phyloP scores from a whole-genome alignment of 2,888 invertebrate species.

The Trichacis sp. region DNA sequence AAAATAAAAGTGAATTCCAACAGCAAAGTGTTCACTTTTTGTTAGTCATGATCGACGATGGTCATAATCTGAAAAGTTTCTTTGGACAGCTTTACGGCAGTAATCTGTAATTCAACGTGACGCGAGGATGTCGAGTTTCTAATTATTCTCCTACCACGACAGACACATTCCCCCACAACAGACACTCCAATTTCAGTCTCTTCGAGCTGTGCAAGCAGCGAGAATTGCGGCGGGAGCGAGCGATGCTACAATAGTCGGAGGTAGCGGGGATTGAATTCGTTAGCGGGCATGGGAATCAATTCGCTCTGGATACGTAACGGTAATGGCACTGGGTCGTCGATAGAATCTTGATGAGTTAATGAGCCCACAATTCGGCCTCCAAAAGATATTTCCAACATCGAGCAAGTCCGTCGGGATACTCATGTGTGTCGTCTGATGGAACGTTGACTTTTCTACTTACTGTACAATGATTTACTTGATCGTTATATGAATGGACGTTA shows the following conservation, averaged over 20 bases:
- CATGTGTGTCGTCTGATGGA: constrained; percentile 22
- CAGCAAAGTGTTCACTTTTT: too few species aligned
- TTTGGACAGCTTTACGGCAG: too few species aligned
- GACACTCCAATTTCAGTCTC: constrained; percentile 47
- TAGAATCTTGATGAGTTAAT: constrained; percentile 51
- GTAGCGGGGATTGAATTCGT: constrained; percentile 44
- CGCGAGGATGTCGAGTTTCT: constrained; percentile 44
- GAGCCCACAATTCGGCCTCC: constrained; percentile 45
- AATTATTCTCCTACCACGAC: constrained; percentile 52
- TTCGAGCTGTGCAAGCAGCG: constrained; percentile 42
- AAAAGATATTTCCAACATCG: constrained; percentile 27
- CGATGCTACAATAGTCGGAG: constrained; percentile 20
- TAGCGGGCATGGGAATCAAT: constrained; percentile 55
- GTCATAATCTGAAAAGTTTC: too few species aligned
- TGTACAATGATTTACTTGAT: neutral
- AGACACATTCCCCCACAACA: constrained; percentile 44
- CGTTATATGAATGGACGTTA: too few species aligned
- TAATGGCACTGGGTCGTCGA: constrained; percentile 49
- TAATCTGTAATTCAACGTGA: constrained; percentile 47
- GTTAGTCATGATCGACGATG: too few species aligned
- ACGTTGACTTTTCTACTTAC: constrained; percentile 30
- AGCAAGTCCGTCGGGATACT: constrained; percentile 31
- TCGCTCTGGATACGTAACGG: constrained; percentile 50
- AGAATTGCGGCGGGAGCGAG: constrained; percentile 32
- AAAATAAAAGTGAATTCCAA: too few species aligned